Evolutionary conservation across 2,113 vertebrate genomes (phyloP).

Genomic region (Halichoeres trimaculatus): DNA sequence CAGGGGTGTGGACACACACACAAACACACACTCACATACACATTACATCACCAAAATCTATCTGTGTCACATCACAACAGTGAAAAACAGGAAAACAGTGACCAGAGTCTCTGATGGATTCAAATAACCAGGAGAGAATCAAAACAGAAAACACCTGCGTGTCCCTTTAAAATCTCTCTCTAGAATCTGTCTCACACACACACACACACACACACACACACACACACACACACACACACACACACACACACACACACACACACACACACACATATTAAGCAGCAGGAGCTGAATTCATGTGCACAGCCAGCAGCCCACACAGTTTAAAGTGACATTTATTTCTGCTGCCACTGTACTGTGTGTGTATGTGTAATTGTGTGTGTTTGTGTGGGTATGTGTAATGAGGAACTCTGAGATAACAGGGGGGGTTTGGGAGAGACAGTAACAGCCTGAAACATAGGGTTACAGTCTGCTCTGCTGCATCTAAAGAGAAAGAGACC

Average conservation of each 20-base stretch:
- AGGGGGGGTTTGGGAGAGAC: not conserved
- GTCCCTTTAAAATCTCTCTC: slow-evolving; percentile 2
- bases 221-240: slow-evolving; percentile 5
- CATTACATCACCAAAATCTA: slow-evolving; percentile 28
- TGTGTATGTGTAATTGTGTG: no score
- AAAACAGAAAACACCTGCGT: not conserved
- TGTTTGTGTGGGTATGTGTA: not conserved
- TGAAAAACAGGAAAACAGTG: slow-evolving; percentile 26
- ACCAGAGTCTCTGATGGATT: not conserved
- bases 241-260: not conserved
- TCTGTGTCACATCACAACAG: not conserved
- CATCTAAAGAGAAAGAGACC: no score
- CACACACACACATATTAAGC: no score
- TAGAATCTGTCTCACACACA: slow-evolving; percentile 12
- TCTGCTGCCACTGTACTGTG: slow-evolving; percentile 16
- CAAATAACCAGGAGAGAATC: not conserved
- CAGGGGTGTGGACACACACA: slow-evolving; percentile 62
- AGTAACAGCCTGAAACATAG: not conserved
- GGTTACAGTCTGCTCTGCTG: not conserved
- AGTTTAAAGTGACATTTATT: slow-evolving; percentile 53
- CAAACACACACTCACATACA: slow-evolving; percentile 10
- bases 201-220: slow-evolving; percentile 20
- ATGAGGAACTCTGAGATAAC: slow-evolving; percentile 6
- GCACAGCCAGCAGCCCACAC: slow-evolving; percentile 42
- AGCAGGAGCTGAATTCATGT: slow-evolving; percentile 11